phyloP scores from a whole-genome alignment of 2,113 vertebrate genomes.

The Girardinichthys multiradiatus region DNA sequence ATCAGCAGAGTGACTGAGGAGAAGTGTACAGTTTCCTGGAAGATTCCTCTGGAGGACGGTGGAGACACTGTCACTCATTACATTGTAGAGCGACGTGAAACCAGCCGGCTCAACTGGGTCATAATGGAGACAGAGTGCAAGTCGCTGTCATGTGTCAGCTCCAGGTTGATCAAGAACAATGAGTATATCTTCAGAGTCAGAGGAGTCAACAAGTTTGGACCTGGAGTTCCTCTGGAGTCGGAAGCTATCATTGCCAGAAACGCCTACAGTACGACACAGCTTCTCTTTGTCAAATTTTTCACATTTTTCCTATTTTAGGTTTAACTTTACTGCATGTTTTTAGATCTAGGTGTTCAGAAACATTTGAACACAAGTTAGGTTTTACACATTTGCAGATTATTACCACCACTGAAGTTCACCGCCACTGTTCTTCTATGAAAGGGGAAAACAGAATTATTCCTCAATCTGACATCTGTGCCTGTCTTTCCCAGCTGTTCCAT shows the following conservation, averaged over 20 bases:
- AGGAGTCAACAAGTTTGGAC: constrained; percentile 95
- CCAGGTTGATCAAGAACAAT: constrained; percentile 95
- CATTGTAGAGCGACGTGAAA: constrained; percentile 94
- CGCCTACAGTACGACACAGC: constrained; percentile 88
- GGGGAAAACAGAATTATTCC: neutral
- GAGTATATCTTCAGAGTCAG: constrained; percentile 97
- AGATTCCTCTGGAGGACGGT: constrained; percentile 91
- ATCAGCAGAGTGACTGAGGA: constrained; percentile 96
- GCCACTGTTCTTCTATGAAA: neutral
- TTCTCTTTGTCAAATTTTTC: neutral
- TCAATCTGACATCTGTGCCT: neutral
- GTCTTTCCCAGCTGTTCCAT: constrained; percentile 84
- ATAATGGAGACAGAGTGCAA: constrained; percentile 94
- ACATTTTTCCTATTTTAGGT: neutral
- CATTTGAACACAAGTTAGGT: no score
- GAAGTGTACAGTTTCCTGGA: constrained; percentile 96
- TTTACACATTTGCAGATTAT: no score
- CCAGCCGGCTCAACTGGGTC: constrained; percentile 97
- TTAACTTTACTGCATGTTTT: neutral
- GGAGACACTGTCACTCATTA: constrained; percentile 90
- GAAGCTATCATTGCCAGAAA: constrained; percentile 91
- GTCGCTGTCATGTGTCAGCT: constrained; percentile 89
- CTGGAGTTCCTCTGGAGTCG: constrained; percentile 91
- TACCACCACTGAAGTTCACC: no score
- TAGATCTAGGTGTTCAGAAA: no score